Percentiles rank a stretch among this genome's conserved stretches.
These are phyloP conservation scores for Eustalomyia histrio DNA, from an alignment of 2,888 invertebrate species.

Conservation along the genomic window DNA sequence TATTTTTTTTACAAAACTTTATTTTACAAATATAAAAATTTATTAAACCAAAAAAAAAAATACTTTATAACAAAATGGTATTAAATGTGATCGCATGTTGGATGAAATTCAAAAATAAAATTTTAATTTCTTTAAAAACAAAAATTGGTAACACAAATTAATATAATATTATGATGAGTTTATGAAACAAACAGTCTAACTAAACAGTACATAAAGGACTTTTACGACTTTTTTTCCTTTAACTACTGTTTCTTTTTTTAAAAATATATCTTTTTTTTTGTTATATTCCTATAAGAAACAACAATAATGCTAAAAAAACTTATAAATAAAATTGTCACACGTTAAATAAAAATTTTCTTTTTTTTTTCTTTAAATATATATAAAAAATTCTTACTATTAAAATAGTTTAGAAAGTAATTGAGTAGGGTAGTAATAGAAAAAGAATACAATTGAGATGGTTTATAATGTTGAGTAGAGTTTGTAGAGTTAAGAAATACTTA, in stretches of 20 bases:
- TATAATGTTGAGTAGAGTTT: neutral
- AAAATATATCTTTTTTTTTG: neutral
- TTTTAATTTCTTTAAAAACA: slow-evolving; percentile 20
- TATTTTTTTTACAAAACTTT: slow-evolving; percentile 52
- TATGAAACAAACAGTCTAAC: slow-evolving; percentile 64
- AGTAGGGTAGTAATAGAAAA: slow-evolving; percentile 23
- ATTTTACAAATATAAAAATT: slow-evolving; percentile 43
- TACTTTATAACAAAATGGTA: slow-evolving; percentile 19
- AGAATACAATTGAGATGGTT: slow-evolving; percentile 1
- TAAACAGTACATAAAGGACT: slow-evolving; percentile 12
- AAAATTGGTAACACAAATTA: slow-evolving; percentile 23
- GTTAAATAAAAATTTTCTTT: slow-evolving; percentile 54
- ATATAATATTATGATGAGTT: slow-evolving; percentile 30
- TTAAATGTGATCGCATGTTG: slow-evolving; percentile 1
- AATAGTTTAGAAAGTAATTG: slow-evolving; percentile 12
- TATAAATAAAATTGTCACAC: slow-evolving; percentile 65
- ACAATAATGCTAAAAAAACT: slow-evolving; percentile 58
- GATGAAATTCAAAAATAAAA: slow-evolving; percentile 33
- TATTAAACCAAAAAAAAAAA: slow-evolving; percentile 34
- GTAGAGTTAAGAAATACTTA: slow-evolving; percentile 26
- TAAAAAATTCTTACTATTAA: slow-evolving; percentile 38
- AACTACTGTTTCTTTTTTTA: slow-evolving; percentile 5
- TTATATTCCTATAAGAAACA: slow-evolving; percentile 58
- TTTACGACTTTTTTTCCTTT: slow-evolving; percentile 12
- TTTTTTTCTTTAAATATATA: slow-evolving; percentile 24